A percentile compares a stretch with the other conserved stretches of the same genome.
phyloP scores from a whole-genome alignment of 2,888 invertebrate genomes.

The Petrolisthes manimaculis region DNA sequence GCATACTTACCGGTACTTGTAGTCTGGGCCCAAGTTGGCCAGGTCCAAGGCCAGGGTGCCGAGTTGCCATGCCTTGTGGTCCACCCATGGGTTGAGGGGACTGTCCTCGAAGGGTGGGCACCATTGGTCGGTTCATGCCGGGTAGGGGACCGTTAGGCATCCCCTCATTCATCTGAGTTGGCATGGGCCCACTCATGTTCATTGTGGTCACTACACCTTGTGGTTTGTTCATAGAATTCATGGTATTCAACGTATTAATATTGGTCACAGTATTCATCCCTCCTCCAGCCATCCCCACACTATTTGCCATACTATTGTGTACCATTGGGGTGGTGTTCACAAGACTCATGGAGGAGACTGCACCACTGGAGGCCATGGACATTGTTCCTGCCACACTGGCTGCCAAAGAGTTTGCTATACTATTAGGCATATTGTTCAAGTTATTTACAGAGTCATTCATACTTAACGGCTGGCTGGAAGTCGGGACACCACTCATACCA shows the following conservation, averaged over 20 bases:
- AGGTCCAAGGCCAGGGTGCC: conserved; percentile 44
- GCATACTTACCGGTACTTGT: conserved; percentile 44
- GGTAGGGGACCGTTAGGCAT: conserved; percentile 84
- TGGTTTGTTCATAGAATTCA: conserved; percentile 60
- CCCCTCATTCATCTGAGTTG: conserved; percentile 70
- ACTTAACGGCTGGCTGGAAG: conserved; percentile 67
- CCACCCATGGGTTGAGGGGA: conserved; percentile 45
- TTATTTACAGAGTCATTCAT: conserved; percentile 67
- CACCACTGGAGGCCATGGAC: conserved; percentile 51
- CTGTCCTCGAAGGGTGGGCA: conserved; percentile 50
- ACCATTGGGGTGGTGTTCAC: conserved; percentile 63
- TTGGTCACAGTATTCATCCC: conserved; percentile 59
- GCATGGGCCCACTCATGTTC: conserved; percentile 62
- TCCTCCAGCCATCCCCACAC: conserved; percentile 60
- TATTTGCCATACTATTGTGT: conserved; percentile 57
- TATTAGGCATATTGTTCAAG: conserved; percentile 64
- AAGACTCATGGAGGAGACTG: conserved; percentile 61
- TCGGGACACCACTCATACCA: conserved; percentile 70
- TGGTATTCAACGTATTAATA: conserved; percentile 58
- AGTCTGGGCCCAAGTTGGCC: conserved; percentile 63
- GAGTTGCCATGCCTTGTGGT: conserved; percentile 52
- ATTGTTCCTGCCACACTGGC: conserved; percentile 45
- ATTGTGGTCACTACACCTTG: conserved; percentile 62
- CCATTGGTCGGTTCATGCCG: conserved; percentile 52
- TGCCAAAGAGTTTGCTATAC: conserved; percentile 55